These are phyloP conservation scores for Micromys minutus DNA, from an alignment of 2,113 vertebrate species.

Conservation along the genomic window DNA sequence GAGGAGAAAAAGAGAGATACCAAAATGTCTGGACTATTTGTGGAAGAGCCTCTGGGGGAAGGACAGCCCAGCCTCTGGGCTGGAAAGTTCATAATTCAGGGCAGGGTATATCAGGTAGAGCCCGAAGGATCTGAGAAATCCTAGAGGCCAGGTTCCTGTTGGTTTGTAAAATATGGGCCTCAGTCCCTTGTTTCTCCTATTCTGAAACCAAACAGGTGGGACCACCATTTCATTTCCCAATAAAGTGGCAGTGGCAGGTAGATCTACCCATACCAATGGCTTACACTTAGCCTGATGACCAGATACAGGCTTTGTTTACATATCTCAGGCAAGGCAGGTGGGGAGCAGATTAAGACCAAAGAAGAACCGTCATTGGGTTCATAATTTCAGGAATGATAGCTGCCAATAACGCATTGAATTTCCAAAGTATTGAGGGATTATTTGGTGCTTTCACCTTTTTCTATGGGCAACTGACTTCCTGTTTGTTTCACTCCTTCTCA, in stretches of 20 bases:
- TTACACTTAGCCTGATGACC: neutral
- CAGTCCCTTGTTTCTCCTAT: too few relatives aligned
- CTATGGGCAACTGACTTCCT: neutral
- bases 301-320: neutral
- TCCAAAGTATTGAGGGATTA: neutral
- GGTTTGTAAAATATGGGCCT: too few relatives aligned
- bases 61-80: too few relatives aligned
- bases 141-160: too few relatives aligned
- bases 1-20: too few relatives aligned
- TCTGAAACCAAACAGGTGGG: neutral
- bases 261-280: neutral
- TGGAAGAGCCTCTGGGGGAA: too few relatives aligned
- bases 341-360: neutral
- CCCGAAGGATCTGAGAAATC: too few relatives aligned
- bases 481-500: neutral
- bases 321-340: neutral
- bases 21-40: too few relatives aligned
- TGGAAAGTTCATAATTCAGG: too few relatives aligned
- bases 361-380: neutral
- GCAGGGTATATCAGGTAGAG: too few relatives aligned
- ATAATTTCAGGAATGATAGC: neutral
- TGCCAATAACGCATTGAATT: neutral
- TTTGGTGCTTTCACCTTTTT: neutral
- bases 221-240: neutral
- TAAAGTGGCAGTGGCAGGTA: neutral